Percentiles rank a stretch among this genome's conserved stretches.
These are phyloP conservation scores for Alaudala cheleensis DNA, from an alignment of 2,113 vertebrate genomes.

Conservation along the genomic window DNA sequence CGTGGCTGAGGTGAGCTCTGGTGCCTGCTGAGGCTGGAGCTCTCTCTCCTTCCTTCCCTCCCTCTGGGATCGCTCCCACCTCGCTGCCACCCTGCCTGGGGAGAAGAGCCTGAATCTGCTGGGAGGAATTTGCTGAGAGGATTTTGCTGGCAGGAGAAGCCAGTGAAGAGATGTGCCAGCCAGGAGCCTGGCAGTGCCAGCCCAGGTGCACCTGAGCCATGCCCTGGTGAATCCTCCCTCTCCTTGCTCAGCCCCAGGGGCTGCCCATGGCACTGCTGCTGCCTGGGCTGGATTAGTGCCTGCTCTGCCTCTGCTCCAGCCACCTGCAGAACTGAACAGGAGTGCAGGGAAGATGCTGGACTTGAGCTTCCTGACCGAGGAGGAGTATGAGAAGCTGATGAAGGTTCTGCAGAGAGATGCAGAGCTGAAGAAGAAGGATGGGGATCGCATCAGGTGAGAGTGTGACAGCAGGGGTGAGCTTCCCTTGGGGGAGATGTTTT, in stretches of 20 bases:
- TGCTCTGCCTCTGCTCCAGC: background rate
- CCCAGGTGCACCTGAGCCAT: background rate
- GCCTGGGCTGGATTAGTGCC: background rate
- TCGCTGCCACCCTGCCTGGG: background rate
- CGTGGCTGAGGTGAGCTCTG: background rate
- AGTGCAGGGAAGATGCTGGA: constrained; percentile 64
- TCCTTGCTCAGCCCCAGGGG: background rate
- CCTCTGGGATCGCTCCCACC: background rate
- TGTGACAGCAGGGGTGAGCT: background rate
- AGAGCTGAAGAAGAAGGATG: constrained; percentile 73
- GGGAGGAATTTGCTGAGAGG: background rate
- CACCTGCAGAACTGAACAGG: background rate
- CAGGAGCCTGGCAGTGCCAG: background rate
- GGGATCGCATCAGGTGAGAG: constrained; percentile 75
- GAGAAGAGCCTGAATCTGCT: background rate
- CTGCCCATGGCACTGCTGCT: background rate
- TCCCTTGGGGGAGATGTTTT: background rate
- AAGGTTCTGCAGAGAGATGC: constrained; percentile 75
- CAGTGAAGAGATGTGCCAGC: background rate
- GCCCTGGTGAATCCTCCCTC: constrained; percentile 6
- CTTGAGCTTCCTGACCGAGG: constrained; percentile 73
- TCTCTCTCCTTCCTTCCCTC: no score
- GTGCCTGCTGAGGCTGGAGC: background rate
- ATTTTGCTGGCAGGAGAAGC: background rate
- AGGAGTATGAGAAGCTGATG: constrained; percentile 73